Evolutionary conservation across 2,113 vertebrate species (phyloP).

Genomic region (Emberiza fucata): DNA sequence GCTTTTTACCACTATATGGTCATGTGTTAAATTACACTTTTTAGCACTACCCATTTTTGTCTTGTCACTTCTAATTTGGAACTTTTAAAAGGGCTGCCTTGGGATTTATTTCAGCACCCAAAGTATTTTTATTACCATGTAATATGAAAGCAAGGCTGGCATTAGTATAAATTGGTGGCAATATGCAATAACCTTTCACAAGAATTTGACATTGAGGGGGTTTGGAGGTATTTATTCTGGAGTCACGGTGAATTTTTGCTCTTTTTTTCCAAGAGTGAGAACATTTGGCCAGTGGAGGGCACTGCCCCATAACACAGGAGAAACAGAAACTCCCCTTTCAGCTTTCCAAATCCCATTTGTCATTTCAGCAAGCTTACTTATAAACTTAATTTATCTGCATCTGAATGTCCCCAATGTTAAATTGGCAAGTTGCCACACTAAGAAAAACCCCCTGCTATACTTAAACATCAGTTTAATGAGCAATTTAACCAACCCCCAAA

Average conservation of each 20-base stretch:
- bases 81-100: neutral
- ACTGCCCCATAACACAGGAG: conserved; percentile 1
- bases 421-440: neutral
- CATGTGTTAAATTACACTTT: neutral
- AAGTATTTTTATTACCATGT: neutral
- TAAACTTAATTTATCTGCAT: neutral
- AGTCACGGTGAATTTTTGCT: neutral
- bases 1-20: neutral
- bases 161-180: neutral
- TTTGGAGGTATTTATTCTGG: neutral
- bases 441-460: neutral
- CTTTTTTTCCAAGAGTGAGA: neutral
- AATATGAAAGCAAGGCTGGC: neutral
- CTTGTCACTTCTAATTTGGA: neutral
- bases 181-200: neutral
- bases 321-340: neutral
- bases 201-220: neutral
- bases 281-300: conserved; percentile 51
- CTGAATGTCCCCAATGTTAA: neutral
- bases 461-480: neutral
- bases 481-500: neutral
- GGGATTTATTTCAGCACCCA: neutral
- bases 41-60: neutral
- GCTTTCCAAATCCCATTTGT: neutral
- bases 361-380: neutral